Percentiles rank a stretch among this genome's conserved stretches.
These are phyloP conservation scores for Microctenopoma stevenorrisi DNA, from an alignment of 2,797 vertebrate species.

Conservation along the genomic window DNA sequence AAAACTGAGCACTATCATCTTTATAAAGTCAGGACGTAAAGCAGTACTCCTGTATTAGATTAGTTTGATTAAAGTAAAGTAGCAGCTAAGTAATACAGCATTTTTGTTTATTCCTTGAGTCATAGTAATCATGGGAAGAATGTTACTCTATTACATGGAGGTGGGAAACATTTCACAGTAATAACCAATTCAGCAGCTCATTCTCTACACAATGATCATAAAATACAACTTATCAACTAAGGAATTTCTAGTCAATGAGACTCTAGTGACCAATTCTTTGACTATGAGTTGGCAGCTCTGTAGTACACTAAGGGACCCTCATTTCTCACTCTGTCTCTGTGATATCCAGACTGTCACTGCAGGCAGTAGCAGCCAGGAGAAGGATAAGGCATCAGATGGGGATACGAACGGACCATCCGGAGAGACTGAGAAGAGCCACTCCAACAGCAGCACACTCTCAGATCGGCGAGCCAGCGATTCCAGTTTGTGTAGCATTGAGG, in stretches of 20 bases:
- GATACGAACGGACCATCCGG: slow-evolving; percentile 73
- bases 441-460: slow-evolving; percentile 92
- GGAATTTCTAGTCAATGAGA: slow-evolving; percentile 1
- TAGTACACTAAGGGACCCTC: slow-evolving; percentile 2
- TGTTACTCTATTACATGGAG: slow-evolving; percentile 7
- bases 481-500: slow-evolving; percentile 95
- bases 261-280: slow-evolving; percentile 13
- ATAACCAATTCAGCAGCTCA: slow-evolving; percentile 1
- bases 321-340: slow-evolving; percentile 31
- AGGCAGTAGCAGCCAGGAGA: slow-evolving; percentile 83
- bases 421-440: slow-evolving; percentile 91
- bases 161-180: slow-evolving; percentile 4
- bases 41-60: not conserved
- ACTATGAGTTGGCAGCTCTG: not conserved
- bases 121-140: not conserved
- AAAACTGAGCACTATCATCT: not conserved
- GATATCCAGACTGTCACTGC: slow-evolving; percentile 85
- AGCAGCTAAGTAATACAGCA: not conserved
- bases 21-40: not conserved
- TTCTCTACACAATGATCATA: not conserved
- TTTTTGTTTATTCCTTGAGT: too few relatives aligned
- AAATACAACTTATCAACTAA: not conserved
- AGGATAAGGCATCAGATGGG: slow-evolving; percentile 85
- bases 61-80: not conserved
- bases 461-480: slow-evolving; percentile 91